Percentiles rank a stretch among this genome's conserved stretches.
Evolutionary conservation across 1,140 invertebrate genomes (phyloP).

Genomic region (Drosophila simulans): DNA sequence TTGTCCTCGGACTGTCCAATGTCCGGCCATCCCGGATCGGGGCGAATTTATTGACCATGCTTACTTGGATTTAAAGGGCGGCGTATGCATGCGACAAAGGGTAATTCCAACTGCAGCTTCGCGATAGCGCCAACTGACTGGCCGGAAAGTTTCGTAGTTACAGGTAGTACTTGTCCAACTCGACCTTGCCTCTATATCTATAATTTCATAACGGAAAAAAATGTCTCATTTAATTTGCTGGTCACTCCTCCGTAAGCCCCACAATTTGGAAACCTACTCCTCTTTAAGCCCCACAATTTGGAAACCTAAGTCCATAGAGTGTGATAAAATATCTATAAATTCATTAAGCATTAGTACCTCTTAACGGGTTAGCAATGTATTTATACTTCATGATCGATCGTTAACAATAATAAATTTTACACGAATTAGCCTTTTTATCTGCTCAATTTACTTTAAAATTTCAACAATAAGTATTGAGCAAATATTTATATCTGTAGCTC

Average conservation of each 20-base stretch:
- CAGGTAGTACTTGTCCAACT: slow-evolving; percentile 22
- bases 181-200: slow-evolving; percentile 5
- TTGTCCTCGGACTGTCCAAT: slow-evolving; percentile 14
- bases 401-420: no score
- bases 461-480: background rate
- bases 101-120: slow-evolving; percentile 20
- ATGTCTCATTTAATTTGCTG: background rate
- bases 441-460: background rate
- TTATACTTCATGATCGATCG: no score
- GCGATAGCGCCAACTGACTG: slow-evolving; percentile 23
- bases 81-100: slow-evolving; percentile 67
- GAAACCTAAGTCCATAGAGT: background rate
- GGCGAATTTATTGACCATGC: slow-evolving; percentile 21
- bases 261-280: background rate
- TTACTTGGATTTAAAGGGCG: slow-evolving; percentile 72
- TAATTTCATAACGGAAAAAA: slow-evolving; percentile 3
- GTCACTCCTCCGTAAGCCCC: background rate
- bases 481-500: background rate
- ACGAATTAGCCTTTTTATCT: no score
- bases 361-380: no score
- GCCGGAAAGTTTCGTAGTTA: slow-evolving; percentile 7
- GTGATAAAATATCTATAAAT: background rate
- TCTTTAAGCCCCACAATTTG: background rate
- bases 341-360: background rate
- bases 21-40: slow-evolving; percentile 19